phyloP scores from a whole-genome alignment of 2,113 vertebrate genomes.

The Archilochus colubris region DNA sequence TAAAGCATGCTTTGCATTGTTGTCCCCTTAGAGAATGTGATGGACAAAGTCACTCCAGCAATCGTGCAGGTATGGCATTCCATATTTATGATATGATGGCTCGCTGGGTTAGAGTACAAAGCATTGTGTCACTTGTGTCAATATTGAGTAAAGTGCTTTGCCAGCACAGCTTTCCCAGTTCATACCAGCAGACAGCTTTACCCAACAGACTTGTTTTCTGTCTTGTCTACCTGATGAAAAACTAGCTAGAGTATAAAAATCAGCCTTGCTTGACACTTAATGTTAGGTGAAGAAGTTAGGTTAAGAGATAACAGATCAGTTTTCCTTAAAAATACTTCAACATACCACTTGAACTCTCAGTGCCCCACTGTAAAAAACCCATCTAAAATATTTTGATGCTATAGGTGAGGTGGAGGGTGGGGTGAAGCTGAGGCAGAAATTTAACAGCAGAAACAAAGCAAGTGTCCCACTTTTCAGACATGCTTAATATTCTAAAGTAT shows the following conservation, averaged over 20 bases:
- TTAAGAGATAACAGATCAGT: not conserved
- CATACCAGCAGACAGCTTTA: not conserved
- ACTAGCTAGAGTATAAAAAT: not conserved
- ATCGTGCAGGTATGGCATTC: not conserved
- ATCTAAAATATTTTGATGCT: not conserved
- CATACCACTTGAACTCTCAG: not conserved
- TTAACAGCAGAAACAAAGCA: not conserved
- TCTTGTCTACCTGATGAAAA: not conserved
- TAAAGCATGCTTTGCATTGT: not conserved
- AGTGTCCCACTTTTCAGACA: not conserved
- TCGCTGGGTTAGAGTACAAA: not conserved
- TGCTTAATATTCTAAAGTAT: not conserved
- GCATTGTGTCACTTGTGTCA: not conserved
- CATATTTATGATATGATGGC: not conserved
- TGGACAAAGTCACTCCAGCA: not conserved
- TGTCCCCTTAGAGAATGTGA: not conserved
- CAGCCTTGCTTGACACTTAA: not conserved
- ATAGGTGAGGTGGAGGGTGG: not conserved
- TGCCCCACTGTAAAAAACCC: not conserved
- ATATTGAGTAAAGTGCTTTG: not conserved
- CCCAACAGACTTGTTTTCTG: not conserved
- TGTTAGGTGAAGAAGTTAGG: not conserved
- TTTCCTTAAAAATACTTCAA: not conserved
- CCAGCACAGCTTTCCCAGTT: not conserved
- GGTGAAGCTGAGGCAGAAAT: not conserved